A percentile compares a stretch with the other conserved stretches of the same genome.
Conservation (phyloP, 2,113 vertebrate genomes). For the Carettochelys insculpta region DNA sequence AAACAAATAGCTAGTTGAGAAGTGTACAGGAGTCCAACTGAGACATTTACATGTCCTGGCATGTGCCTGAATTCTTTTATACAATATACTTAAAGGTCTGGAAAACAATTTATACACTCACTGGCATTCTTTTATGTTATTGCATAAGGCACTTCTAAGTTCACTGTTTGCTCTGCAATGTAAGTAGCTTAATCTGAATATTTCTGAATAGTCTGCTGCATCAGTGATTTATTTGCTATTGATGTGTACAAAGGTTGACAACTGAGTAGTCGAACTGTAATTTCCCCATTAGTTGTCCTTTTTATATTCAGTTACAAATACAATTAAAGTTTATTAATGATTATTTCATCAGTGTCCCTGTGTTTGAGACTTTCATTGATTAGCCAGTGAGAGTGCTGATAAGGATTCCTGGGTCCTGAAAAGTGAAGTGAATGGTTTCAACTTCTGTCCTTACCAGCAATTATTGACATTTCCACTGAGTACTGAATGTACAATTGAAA, state of each 20-base stretch:
- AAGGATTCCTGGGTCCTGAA: conserved; percentile 21
- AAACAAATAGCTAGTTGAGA: not conserved
- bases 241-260: conserved; percentile 67
- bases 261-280: not conserved
- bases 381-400: conserved; percentile 31
- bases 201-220: not conserved
- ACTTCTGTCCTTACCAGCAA: conserved; percentile 4
- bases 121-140: not conserved
- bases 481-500: not conserved
- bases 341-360: conserved; percentile 19
- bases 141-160: not conserved
- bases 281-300: conserved; percentile 42
- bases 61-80: not conserved
- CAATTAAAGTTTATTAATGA: conserved; percentile 27
- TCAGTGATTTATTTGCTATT: not conserved
- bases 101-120: not conserved
- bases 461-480: conserved; percentile 11
- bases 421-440: not conserved
- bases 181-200: conserved; percentile 10
- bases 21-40: not conserved
- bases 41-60: not conserved
- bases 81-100: not conserved
- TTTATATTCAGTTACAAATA: conserved; percentile 58
- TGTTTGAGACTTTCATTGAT: conserved; percentile 10
- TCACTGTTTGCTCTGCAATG: not conserved